These are phyloP conservation scores for Emys orbicularis DNA, from an alignment of 2,797 vertebrate genomes.

Conservation along the genomic window DNA sequence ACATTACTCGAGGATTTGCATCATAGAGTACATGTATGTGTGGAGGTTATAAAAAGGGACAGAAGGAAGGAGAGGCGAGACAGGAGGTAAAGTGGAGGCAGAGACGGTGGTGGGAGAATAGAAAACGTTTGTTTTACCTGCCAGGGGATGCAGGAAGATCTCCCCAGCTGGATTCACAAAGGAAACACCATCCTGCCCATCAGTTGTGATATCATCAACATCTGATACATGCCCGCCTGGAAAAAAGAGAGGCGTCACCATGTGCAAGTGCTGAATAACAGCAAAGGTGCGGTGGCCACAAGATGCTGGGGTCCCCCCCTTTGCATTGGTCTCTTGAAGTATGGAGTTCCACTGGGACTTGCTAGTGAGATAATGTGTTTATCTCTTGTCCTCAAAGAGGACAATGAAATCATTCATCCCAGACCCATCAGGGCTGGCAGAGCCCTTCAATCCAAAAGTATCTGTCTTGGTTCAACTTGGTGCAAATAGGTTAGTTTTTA, in stretches of 20 bases:
- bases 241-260: constrained; percentile 5
- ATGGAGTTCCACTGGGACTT: background rate
- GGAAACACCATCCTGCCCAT: constrained; percentile 90
- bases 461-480: background rate
- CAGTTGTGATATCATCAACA: constrained; percentile 87
- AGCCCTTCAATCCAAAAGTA: background rate
- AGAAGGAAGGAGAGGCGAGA: background rate
- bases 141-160: constrained; percentile 91
- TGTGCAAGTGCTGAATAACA: background rate
- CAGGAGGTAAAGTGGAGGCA: background rate
- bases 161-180: constrained; percentile 91
- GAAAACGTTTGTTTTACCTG: constrained; percentile 81
- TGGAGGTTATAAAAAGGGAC: background rate
- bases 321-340: background rate
- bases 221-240: constrained; percentile 88
- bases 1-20: background rate
- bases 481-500: background rate
- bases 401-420: background rate
- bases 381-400: too few species aligned
- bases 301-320: background rate
- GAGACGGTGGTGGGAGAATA: background rate
- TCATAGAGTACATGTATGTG: background rate
- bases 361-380: background rate
- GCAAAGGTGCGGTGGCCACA: background rate
- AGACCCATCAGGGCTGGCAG: background rate